These are phyloP conservation scores for Drosophila pruinosa DNA, from an alignment of 1,140 invertebrate species.

Conservation along the genomic window DNA sequence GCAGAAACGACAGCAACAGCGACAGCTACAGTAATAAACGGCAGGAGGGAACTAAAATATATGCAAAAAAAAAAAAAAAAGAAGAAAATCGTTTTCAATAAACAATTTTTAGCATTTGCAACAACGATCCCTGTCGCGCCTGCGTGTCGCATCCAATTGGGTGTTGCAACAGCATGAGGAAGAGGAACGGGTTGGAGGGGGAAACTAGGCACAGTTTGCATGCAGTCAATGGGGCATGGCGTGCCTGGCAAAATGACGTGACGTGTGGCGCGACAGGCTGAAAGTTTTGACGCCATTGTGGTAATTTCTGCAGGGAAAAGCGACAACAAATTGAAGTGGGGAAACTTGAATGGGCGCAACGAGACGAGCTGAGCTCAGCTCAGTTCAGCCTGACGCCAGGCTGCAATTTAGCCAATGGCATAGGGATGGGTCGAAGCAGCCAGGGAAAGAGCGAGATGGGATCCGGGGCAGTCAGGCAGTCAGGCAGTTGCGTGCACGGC, in stretches of 20 bases:
- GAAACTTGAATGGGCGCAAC: constrained; percentile 3
- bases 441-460: not conserved
- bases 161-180: not conserved
- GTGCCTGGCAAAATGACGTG: constrained; percentile 39
- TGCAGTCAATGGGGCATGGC: constrained; percentile 10
- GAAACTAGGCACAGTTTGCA: not conserved
- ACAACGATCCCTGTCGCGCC: constrained; percentile 29
- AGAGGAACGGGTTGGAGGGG: too few species aligned
- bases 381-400: constrained; percentile 3
- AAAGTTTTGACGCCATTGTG: constrained; percentile 54
- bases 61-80: too few species aligned
- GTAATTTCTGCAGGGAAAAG: constrained; percentile 40
- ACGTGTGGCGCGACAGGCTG: constrained; percentile 48
- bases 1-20: not conserved
- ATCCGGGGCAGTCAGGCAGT: not conserved
- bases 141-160: constrained; percentile 36
- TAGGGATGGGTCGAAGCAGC: not conserved
- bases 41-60: too few species aligned
- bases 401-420: constrained; percentile 27
- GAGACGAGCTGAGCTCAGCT: not conserved
- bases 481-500: constrained; percentile 12
- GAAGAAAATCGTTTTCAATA: constrained; percentile 23
- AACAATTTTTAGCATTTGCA: constrained; percentile 16
- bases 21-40: not conserved
- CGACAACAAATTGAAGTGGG: constrained; percentile 17